These are phyloP conservation scores for Trinorchestia longiramus DNA, from an alignment of 1,140 invertebrate genomes.

Conservation along the genomic window DNA sequence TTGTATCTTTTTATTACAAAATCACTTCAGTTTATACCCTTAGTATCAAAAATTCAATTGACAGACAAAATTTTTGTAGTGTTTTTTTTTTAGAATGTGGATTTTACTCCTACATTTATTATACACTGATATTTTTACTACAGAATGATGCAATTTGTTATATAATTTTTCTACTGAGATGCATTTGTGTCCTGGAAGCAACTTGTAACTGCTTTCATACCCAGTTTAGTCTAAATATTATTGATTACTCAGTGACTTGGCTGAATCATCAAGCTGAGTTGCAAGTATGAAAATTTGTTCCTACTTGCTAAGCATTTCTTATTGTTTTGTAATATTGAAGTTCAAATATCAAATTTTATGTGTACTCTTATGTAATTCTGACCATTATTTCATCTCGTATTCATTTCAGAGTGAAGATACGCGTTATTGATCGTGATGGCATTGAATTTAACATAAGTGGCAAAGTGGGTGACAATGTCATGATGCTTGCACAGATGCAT, in stretches of 20 bases:
- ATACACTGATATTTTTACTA: too few relatives aligned
- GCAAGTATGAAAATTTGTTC: too few relatives aligned
- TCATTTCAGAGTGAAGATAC: slow-evolving; percentile 10
- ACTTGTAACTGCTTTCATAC: too few relatives aligned
- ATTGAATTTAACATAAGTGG: slow-evolving; percentile 2
- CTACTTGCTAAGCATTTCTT: too few relatives aligned
- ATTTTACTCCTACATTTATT: not conserved
- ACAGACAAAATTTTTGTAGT: not conserved
- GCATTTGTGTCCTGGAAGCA: too few relatives aligned
- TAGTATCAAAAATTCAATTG: not conserved
- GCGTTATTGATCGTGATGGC: slow-evolving; percentile 41
- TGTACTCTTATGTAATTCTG: too few relatives aligned
- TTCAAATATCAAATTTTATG: too few relatives aligned
- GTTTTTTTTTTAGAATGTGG: not conserved
- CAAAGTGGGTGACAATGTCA: slow-evolving; percentile 41
- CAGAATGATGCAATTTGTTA: not conserved
- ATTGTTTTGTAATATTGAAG: too few relatives aligned
- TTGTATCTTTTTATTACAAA: not conserved
- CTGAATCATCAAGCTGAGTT: too few relatives aligned
- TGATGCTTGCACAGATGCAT: slow-evolving; percentile 33
- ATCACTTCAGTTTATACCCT: not conserved
- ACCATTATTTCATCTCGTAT: not conserved
- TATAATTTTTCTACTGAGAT: too few relatives aligned
- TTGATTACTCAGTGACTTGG: too few relatives aligned
- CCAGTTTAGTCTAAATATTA: too few relatives aligned